Base-by-base conservation (phyloP, 2,113 vertebrate genomes). In the Alaudala cheleensis region DNA sequence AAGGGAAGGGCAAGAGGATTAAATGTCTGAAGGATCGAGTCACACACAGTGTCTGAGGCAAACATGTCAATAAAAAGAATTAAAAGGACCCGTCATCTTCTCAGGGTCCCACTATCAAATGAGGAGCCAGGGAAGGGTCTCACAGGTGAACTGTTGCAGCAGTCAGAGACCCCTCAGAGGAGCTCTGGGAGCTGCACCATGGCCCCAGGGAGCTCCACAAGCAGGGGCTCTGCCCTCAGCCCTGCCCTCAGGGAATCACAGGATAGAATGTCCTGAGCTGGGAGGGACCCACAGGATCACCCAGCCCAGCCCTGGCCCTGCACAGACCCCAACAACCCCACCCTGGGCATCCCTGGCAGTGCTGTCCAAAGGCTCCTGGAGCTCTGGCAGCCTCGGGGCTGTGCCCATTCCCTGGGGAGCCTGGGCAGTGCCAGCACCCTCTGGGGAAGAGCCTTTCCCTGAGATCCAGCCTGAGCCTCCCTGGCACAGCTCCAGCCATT, bases 401-500 rank as follows among this genome's bases (percentile, higher is more conserved):
- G 18, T 4, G 58, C 4, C 77, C 77, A 57, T 58, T 50, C 51
- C 86, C 86, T 66, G 76, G 86, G 86, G 17, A 72, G 58, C 66
- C 86, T 72, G 67, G 37, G 26, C 67, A 65, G 50, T 65, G 76
- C 86, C 86, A 72, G 49, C 57, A 50, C 58, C 70, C 50, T 42
- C 18, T 44, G 51, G 76, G 31, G 23, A 29, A n/a, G 33, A 39
- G 4, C 53, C 51, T 44, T 73, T 2, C 58, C 73, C 67, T 88
- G 23, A 33, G 1, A 0, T 12, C 69, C 53, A 45, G 1, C 69
- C 60, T 60, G 2, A n/a, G 0, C 19, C 37, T 11, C 12, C 19
- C 77, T 66, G 69, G 0, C 51, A 11, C 60, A 88, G 69, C 69
- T 66, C 51, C 69, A 74, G 53, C 15, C 1, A 0, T 45, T 8